Percentiles rank a stretch among this genome's conserved stretches.
Conservation (phyloP, 2,888 invertebrate species). For the Agrenia bidenticulata region DNA sequence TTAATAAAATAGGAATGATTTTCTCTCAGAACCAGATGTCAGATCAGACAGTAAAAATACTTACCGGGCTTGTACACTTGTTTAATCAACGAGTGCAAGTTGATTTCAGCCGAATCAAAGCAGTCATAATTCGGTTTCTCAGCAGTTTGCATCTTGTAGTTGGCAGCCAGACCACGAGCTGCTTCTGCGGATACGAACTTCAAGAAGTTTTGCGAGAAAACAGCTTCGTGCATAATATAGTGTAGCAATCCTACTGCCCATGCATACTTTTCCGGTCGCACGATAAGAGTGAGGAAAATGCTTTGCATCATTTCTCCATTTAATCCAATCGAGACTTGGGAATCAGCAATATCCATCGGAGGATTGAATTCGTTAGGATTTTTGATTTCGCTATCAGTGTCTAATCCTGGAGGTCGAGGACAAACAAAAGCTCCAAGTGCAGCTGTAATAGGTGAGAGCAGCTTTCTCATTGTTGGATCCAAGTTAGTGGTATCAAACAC, state of each 20-base stretch:
- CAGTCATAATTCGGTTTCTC: constrained; percentile 49
- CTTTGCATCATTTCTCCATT: constrained; percentile 52
- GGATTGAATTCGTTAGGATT: constrained; percentile 51
- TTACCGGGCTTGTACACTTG: constrained; percentile 47
- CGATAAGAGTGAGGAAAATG: constrained; percentile 58
- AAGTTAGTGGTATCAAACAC: constrained; percentile 70
- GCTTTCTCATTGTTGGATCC: constrained; percentile 64
- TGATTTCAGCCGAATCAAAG: constrained; percentile 51
- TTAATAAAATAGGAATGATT: not conserved
- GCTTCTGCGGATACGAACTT: constrained; percentile 73
- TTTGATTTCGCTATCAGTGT: constrained; percentile 49
- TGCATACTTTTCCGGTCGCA: constrained; percentile 73
- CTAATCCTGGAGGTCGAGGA: constrained; percentile 51
- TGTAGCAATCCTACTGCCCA: constrained; percentile 74
- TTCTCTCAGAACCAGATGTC: too few species aligned
- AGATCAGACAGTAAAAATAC: constrained; percentile 12
- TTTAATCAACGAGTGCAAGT: constrained; percentile 49
- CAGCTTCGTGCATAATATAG: constrained; percentile 71
- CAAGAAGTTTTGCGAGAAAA: constrained; percentile 71
- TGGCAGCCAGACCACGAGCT: constrained; percentile 47
- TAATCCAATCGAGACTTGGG: constrained; percentile 50
- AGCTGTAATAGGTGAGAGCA: constrained; percentile 74
- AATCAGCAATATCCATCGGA: constrained; percentile 46
- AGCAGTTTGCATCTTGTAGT: constrained; percentile 50
- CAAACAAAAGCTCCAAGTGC: constrained; percentile 59